Evolutionary conservation across 2,888 invertebrate species (phyloP), one percentile per base, ranked within the genome.

Genomic region (Panopea generosa): DNA sequence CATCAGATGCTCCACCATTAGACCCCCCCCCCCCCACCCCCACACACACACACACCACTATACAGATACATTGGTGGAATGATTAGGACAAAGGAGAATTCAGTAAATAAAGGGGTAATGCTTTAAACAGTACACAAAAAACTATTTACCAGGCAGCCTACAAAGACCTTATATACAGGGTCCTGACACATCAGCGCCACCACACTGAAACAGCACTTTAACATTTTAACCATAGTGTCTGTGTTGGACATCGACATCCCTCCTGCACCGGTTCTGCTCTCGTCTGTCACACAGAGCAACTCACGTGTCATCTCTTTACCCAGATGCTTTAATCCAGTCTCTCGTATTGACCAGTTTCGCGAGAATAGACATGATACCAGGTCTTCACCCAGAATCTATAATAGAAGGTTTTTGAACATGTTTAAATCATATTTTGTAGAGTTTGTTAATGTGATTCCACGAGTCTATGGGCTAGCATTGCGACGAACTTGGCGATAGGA

Each of bases 131-230:
- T 7, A 7, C 14, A n/a, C n/a, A n/a, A n/a, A n/a, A n/a, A n/a
- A 26, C 18, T 14, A 89, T 92, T 87, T 81, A 93, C 93, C 87
- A 93, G 79, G 55, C 91, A 90, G 49, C 92, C 93, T 16, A 93
- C 90, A 86, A 92, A 93, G 24, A 93, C 93, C 83, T 91, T 92
- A 83, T 93, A 93, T 7, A 93, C 93, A 14, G 93, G 93, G 83
- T 93, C 93, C 33, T 90, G 89, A 72, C 90, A 91, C 86, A 92
- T 89, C 82, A 90, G 90, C 2, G 92, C 89, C 24, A 93, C 86
- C 22, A 93, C 90, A 67, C 89, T 88, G 63, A 92, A 92, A 70
- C 92, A 91, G 50, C 89, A 89, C 65, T 90, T 89, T 40, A 93
- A 82, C 78, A 91, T 88, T 52, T 86, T 84, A 33, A 89, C 82